A percentile compares a stretch with the other conserved stretches of the same genome.
Evolutionary conservation across 2,797 vertebrate genomes (phyloP).

Genomic region (Ctenopoma multispine): DNA sequence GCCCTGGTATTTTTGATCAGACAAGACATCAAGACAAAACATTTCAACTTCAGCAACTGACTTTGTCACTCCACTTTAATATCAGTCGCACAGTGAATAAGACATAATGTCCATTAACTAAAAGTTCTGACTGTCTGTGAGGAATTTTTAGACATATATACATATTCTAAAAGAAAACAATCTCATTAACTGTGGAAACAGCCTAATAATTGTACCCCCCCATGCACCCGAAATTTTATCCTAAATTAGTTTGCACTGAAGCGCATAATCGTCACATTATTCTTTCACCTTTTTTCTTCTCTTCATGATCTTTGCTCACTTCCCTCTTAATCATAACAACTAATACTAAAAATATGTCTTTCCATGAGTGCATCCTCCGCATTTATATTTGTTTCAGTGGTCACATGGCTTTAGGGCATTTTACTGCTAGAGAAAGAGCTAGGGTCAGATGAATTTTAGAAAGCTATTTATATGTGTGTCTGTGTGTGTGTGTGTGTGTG

Average conservation of each 20-base stretch:
- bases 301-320: conserved; percentile 38
- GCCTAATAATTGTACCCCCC: conserved; percentile 5
- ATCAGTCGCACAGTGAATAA: conserved; percentile 38
- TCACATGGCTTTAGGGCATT: conserved; percentile 31
- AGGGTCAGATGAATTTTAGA: conserved; percentile 1
- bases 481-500: background rate
- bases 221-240: conserved; percentile 20
- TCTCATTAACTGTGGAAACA: conserved; percentile 34
- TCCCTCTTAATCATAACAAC: conserved; percentile 44
- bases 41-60: conserved; percentile 55
- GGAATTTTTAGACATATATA: conserved; percentile 25
- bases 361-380: conserved; percentile 30
- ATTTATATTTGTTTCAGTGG: conserved; percentile 59
- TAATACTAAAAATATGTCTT: conserved; percentile 45
- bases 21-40: background rate
- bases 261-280: conserved; percentile 52
- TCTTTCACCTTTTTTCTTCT: conserved; percentile 32
- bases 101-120: conserved; percentile 12
- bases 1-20: conserved; percentile 44
- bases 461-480: conserved; percentile 11
- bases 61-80: conserved; percentile 49
- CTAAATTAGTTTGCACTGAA: conserved; percentile 36
- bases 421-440: conserved; percentile 14
- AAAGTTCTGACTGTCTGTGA: conserved; percentile 32
- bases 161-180: conserved; percentile 40